A percentile compares a stretch with the other conserved stretches of the same genome.
phyloP scores from a whole-genome alignment of 1,140 invertebrate genomes.

The Harpegnathos saltator region DNA sequence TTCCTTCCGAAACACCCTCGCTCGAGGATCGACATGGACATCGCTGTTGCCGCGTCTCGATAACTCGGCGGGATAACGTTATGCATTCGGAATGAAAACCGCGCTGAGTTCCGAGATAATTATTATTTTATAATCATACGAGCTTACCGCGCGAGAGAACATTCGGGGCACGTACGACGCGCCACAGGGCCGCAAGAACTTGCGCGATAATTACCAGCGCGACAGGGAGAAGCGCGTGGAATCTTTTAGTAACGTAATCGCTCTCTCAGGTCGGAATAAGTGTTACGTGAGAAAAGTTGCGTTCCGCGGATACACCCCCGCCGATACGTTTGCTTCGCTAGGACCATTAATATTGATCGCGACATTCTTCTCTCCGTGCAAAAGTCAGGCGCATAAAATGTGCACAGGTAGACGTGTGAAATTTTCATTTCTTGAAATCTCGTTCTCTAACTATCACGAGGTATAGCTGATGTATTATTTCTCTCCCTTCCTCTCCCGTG shows the following conservation, averaged over 20 bases:
- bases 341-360: neutral
- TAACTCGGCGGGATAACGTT: neutral
- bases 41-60: neutral
- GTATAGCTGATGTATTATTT: constrained; percentile 1
- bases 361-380: neutral
- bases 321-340: neutral
- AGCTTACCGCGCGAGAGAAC: neutral
- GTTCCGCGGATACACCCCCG: neutral
- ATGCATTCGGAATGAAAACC: constrained; percentile 26
- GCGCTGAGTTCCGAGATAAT: constrained; percentile 5
- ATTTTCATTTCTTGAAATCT: constrained; percentile 5
- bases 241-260: neutral
- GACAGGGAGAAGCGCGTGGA: neutral
- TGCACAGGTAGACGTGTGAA: neutral
- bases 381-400: neutral
- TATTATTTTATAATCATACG: constrained; percentile 4
- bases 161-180: neutral
- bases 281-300: neutral
- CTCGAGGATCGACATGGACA: neutral
- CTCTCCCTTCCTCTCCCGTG: no score
- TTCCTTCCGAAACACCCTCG: neutral
- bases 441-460: neutral
- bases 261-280: neutral
- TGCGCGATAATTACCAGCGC: neutral
- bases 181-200: neutral